phyloP scores from a whole-genome alignment of 2,888 invertebrate species.

The Ptilodon capucinus region DNA sequence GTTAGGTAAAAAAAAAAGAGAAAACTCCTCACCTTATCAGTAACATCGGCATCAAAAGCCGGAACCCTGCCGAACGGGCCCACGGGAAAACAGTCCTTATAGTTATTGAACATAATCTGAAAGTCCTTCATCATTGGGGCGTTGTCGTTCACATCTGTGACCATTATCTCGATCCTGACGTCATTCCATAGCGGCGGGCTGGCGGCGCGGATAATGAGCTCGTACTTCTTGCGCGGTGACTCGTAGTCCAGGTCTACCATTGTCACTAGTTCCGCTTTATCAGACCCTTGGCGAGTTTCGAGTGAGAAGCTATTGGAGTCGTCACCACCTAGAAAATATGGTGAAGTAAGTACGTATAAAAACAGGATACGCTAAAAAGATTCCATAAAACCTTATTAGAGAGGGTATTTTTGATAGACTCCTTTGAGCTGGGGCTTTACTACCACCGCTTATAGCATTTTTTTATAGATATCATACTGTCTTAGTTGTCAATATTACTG shows the following conservation, averaged over 20 bases:
- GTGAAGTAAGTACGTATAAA: too few species aligned
- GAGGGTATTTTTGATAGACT: too few species aligned
- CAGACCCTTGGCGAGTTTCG: constrained; percentile 90
- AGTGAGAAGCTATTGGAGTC: constrained; percentile 94
- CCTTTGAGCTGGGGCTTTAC: too few species aligned
- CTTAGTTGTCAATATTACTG: too few species aligned
- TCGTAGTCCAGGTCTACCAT: constrained; percentile 98
- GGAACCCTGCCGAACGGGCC: constrained; percentile 95
- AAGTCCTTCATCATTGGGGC: constrained; percentile 96
- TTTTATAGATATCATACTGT: too few species aligned
- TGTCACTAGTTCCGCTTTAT: constrained; percentile 93
- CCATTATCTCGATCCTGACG: constrained; percentile 92
- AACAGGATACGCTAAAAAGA: too few species aligned
- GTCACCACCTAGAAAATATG: constrained; percentile 84
- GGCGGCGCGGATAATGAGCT: constrained; percentile 93
- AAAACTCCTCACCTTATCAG: constrained; percentile 85
- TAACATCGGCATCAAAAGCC: constrained; percentile 97
- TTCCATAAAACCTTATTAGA: too few species aligned
- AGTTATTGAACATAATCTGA: constrained; percentile 97
- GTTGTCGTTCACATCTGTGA: constrained; percentile 98
- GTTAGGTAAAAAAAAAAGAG: not conserved
- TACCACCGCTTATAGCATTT: too few species aligned
- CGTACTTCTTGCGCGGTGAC: constrained; percentile 94
- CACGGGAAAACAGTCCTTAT: constrained; percentile 95
- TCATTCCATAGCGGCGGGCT: constrained; percentile 95